Conservation (phyloP, 1,140 invertebrate species). For the Drosophila pandora region DNA sequence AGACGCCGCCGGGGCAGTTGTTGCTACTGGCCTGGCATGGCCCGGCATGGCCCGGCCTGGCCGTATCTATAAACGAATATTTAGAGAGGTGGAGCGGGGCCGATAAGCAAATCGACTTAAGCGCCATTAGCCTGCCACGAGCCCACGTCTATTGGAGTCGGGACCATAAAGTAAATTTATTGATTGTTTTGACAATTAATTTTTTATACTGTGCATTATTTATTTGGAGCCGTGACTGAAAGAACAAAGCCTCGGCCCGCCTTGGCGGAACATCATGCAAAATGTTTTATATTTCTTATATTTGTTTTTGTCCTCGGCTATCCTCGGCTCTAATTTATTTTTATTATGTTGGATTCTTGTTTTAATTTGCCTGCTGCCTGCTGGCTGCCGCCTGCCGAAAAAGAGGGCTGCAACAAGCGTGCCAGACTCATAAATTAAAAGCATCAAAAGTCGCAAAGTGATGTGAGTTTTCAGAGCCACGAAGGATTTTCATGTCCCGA, state of each 20-base stretch:
- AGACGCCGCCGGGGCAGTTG: constrained; percentile 20
- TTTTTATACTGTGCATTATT: constrained; percentile 72
- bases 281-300: constrained; percentile 38
- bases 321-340: constrained; percentile 42
- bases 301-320: constrained; percentile 9
- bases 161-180: constrained; percentile 73
- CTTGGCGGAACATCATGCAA: constrained; percentile 34
- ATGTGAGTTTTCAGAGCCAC: constrained; percentile 39
- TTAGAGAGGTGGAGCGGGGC: constrained; percentile 1
- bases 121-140: constrained; percentile 63
- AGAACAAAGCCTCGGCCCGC: background rate
- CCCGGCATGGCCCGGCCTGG: too few species aligned
- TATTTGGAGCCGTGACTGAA: constrained; percentile 33
- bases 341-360: constrained; percentile 48
- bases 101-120: constrained; percentile 65
- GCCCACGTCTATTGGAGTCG: constrained; percentile 39
- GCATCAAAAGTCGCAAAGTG: constrained; percentile 47
- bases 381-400: background rate
- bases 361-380: constrained; percentile 26
- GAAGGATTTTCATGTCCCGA: constrained; percentile 49
- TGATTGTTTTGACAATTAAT: constrained; percentile 79
- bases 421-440: constrained; percentile 62
- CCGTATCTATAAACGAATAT: constrained; percentile 28
- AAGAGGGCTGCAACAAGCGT: constrained; percentile 34
- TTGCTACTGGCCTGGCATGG: too few species aligned